phyloP scores from a whole-genome alignment of 2,797 vertebrate species.

The Syngnathus rostellatus region DNA sequence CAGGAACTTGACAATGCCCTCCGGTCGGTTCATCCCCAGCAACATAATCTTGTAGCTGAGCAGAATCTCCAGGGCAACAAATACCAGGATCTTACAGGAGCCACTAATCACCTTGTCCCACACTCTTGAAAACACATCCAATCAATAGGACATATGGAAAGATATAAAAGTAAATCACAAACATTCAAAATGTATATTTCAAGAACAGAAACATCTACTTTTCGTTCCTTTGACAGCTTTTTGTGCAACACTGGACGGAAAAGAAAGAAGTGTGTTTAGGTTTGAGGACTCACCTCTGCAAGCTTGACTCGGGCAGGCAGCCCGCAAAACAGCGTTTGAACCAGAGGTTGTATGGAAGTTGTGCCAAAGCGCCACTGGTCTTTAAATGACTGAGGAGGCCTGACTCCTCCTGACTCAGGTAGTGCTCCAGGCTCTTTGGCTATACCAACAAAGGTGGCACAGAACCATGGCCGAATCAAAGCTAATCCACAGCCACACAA shows the following conservation, averaged over 20 bases:
- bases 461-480: background rate
- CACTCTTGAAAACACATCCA: conserved; percentile 65
- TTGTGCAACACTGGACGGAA: too few relatives aligned
- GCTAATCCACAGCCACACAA: background rate
- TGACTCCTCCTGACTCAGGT: conserved; percentile 87
- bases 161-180: too few relatives aligned
- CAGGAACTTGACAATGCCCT: conserved; percentile 80
- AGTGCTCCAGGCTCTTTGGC: conserved; percentile 94
- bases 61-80: conserved; percentile 92
- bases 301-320: conserved; percentile 88
- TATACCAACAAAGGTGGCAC: conserved; percentile 33
- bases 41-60: conserved; percentile 91
- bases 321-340: conserved; percentile 91
- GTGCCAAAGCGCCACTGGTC: conserved; percentile 65
- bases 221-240: background rate
- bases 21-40: conserved; percentile 76
- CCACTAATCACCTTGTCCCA: conserved; percentile 99
- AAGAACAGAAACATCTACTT: too few relatives aligned
- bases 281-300: conserved; percentile 76
- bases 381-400: conserved; percentile 82
- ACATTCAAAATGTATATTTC: too few relatives aligned
- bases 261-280: background rate
- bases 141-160: background rate
- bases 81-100: conserved; percentile 95
- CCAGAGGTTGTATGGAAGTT: conserved; percentile 86